These are phyloP conservation scores for Cheirogaleus medius DNA, from an alignment of 2,113 vertebrate genomes.

Conservation along the genomic window DNA sequence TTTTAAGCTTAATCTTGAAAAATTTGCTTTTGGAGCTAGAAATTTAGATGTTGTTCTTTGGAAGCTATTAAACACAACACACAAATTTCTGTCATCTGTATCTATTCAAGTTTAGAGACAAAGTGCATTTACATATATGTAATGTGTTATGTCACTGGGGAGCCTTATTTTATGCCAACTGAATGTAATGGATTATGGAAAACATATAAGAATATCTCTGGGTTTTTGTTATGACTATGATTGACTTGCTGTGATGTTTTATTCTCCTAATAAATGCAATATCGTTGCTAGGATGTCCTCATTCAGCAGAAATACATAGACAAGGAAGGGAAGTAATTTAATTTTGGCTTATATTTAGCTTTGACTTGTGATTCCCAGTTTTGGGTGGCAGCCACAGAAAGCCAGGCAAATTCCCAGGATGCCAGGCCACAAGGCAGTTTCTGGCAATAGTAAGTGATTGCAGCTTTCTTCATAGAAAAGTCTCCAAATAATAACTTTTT, in stretches of 20 bases:
- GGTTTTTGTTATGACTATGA: not conserved
- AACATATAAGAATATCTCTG: not conserved
- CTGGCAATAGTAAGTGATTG: not conserved
- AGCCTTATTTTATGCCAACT: conserved; percentile 18
- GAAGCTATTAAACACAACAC: not conserved
- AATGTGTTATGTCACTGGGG: not conserved
- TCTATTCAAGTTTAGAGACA: not conserved
- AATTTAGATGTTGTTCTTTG: not conserved
- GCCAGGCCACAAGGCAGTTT: conserved; percentile 6
- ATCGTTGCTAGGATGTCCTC: conserved; percentile 14
- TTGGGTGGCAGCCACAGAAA: conserved; percentile 38
- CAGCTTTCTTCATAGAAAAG: not conserved
- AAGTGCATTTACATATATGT: not conserved
- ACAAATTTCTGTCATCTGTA: not conserved
- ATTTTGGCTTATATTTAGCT: conserved; percentile 56
- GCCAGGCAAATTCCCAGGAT: not conserved
- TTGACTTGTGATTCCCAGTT: conserved; percentile 5
- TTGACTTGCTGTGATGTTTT: conserved; percentile 28
- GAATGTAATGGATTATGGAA: not conserved
- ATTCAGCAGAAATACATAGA: conserved; percentile 32
- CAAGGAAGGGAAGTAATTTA: conserved; percentile 15
- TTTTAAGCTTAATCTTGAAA: conserved; percentile 25
- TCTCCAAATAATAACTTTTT: not conserved
- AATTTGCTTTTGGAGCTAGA: not conserved
- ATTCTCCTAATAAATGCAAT: not conserved